Conservation (phyloP, 2,797 vertebrate genomes). For the Alcedo quadribrachys region DNA sequence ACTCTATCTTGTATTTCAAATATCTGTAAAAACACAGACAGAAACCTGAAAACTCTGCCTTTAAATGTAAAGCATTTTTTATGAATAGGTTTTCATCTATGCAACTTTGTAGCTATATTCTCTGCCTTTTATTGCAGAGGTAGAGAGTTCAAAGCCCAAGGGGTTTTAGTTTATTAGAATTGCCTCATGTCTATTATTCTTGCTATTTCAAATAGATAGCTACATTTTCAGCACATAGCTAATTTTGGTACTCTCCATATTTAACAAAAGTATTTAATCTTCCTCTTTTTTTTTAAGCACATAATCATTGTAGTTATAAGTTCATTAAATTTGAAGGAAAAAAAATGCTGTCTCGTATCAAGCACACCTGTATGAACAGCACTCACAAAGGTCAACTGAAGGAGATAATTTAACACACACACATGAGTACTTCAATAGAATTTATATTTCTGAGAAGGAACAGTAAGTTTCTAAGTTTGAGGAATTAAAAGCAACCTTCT, state of each 20-base stretch:
- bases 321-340: neutral
- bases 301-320: neutral
- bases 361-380: neutral
- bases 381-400: neutral
- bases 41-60: neutral
- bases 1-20: neutral
- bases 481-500: neutral
- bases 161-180: neutral
- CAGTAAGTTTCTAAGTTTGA: neutral
- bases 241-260: neutral
- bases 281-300: neutral
- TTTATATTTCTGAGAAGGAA: neutral
- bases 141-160: neutral
- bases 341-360: neutral
- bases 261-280: conserved; percentile 1
- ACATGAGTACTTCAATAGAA: neutral
- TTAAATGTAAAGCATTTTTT: neutral
- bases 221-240: conserved; percentile 18
- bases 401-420: accelerated
- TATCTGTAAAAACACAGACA: neutral
- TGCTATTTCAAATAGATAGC: neutral
- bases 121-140: neutral
- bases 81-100: neutral
- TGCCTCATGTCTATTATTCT: neutral
- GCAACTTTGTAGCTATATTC: neutral